Percentiles rank a stretch among this genome's conserved stretches.
phyloP scores from a whole-genome alignment of 2,113 vertebrate genomes.

The Tylochromis polylepis region DNA sequence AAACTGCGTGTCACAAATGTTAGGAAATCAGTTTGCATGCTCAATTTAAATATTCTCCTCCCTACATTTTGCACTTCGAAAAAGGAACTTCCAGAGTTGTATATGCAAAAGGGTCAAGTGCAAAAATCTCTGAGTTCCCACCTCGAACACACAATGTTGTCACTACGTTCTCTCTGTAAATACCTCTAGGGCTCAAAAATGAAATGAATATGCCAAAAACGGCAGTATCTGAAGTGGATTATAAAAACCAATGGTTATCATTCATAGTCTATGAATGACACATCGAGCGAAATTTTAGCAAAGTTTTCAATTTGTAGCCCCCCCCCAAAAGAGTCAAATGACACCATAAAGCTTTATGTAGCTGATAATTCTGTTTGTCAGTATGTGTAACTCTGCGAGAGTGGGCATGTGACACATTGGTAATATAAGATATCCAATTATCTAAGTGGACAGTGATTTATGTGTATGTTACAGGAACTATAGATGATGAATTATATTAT shows the following conservation, averaged over 20 bases:
- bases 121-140: too few relatives aligned
- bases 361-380: not conserved
- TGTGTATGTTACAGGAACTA: not conserved
- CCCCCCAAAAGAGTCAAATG: not conserved
- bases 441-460: constrained; percentile 22
- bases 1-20: too few relatives aligned
- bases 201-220: not conserved
- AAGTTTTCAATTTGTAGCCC: not conserved
- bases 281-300: not conserved
- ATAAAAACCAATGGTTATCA: not conserved
- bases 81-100: too few relatives aligned
- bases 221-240: not conserved
- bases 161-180: too few relatives aligned
- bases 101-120: too few relatives aligned
- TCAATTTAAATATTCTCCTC: too few relatives aligned
- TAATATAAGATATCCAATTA: not conserved
- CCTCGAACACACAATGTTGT: too few relatives aligned
- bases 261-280: not conserved
- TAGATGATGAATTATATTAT: constrained; percentile 28
- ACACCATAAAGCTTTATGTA: not conserved
- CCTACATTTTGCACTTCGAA: too few relatives aligned
- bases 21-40: too few relatives aligned
- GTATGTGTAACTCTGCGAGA: not conserved
- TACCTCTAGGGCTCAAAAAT: not conserved
- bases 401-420: not conserved